Evolutionary conservation across 2,888 invertebrate species (phyloP).

Genomic region (Psylliodes chrysocephalus): DNA sequence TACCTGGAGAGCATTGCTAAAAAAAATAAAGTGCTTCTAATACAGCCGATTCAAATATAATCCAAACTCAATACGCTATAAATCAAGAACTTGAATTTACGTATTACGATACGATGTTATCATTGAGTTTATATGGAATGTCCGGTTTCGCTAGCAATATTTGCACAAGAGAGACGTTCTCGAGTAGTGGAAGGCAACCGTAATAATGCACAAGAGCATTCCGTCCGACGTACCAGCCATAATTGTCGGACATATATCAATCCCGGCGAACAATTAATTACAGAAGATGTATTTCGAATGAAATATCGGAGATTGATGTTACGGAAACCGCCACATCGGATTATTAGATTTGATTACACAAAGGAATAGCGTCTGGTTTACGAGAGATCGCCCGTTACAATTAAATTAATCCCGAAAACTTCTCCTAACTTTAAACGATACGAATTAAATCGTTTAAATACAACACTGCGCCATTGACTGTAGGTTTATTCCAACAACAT

Average conservation of each 20-base stretch:
- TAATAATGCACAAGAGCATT: constrained; percentile 30
- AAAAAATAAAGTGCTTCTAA: too few species aligned
- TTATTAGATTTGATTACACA: constrained; percentile 25
- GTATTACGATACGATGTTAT: not conserved
- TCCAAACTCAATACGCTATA: constrained; percentile 1
- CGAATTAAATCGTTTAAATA: too few species aligned
- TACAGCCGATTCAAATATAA: not conserved
- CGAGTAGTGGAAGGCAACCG: constrained; percentile 12
- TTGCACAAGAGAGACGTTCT: not conserved
- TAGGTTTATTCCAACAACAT: too few species aligned
- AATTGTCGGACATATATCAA: constrained; percentile 32
- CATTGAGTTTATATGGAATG: constrained; percentile 16
- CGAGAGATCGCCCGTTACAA: too few species aligned
- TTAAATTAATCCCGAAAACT: too few species aligned
- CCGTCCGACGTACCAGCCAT: constrained; percentile 16
- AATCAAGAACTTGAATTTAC: not conserved
- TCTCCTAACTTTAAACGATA: too few species aligned
- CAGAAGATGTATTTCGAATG: constrained; percentile 22
- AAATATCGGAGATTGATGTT: constrained; percentile 32
- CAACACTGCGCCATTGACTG: too few species aligned
- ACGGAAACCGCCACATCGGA: constrained; percentile 22
- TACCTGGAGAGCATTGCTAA: too few species aligned
- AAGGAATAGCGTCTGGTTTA: constrained; percentile 12
- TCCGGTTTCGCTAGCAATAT: constrained; percentile 12
- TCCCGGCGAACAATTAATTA: constrained; percentile 29